These are phyloP conservation scores for Mayetiola destructor DNA, from an alignment of 2,888 invertebrate species.

Conservation along the genomic window DNA sequence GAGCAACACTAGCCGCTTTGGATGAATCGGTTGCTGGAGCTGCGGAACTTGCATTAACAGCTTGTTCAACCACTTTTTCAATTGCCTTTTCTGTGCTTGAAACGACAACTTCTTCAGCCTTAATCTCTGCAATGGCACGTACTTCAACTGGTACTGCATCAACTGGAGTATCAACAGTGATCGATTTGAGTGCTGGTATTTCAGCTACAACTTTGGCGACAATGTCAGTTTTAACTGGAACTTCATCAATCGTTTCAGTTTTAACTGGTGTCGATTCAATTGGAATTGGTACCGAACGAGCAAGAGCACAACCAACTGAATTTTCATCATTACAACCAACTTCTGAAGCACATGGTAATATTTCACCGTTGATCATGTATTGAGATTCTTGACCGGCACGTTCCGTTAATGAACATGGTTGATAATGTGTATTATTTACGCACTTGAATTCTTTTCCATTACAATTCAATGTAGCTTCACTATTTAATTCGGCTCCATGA, in stretches of 20 bases:
- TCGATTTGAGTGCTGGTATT: no score
- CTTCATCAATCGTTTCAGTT: not conserved
- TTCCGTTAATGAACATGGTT: constrained; percentile 7
- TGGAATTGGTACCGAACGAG: not conserved
- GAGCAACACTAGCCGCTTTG: not conserved
- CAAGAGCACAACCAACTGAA: not conserved
- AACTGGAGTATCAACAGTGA: not conserved
- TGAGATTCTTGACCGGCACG: not conserved
- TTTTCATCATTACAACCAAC: not conserved
- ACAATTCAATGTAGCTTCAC: constrained; percentile 10
- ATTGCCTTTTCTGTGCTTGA: not conserved
- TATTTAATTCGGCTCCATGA: constrained; percentile 6
- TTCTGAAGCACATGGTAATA: not conserved
- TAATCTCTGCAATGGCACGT: not conserved
- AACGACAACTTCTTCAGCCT: not conserved
- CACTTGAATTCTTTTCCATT: constrained; percentile 12
- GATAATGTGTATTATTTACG: constrained; percentile 1
- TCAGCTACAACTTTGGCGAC: no score
- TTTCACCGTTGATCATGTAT: not conserved
- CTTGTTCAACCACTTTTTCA: not conserved
- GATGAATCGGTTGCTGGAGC: not conserved
- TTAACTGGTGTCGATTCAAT: not conserved
- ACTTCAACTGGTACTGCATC: not conserved
- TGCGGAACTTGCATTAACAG: not conserved
- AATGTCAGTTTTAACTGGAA: not conserved